These are phyloP conservation scores for Vimba vimba DNA, from an alignment of 2,113 vertebrate species.

Conservation along the genomic window DNA sequence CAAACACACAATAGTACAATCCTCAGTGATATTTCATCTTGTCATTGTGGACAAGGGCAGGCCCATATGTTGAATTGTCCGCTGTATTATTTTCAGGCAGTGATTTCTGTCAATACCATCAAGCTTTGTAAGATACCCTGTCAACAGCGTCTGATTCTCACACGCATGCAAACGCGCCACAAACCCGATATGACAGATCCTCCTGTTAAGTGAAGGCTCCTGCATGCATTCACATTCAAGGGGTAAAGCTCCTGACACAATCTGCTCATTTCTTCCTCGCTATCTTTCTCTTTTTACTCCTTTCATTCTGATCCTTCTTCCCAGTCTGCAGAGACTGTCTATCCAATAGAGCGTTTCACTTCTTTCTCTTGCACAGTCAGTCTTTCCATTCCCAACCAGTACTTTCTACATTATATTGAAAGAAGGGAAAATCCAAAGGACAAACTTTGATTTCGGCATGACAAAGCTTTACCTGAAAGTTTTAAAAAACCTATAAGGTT, in stretches of 20 bases:
- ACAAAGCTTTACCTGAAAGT: background rate
- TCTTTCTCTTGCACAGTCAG: conserved; percentile 16
- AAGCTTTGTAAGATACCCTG: conserved; percentile 35
- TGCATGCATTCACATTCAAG: conserved; percentile 40
- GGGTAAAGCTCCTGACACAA: conserved; percentile 31
- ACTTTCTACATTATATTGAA: background rate
- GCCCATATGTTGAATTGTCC: conserved; percentile 21
- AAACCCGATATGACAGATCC: conserved; percentile 27
- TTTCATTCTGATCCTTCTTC: conserved; percentile 55
- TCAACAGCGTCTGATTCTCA: conserved; percentile 19
- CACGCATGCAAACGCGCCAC: conserved; percentile 4
- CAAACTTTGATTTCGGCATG: background rate
- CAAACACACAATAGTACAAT: background rate
- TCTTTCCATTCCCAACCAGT: background rate
- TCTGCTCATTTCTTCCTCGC: conserved; percentile 25
- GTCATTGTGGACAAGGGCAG: conserved; percentile 47
- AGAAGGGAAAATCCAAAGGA: background rate
- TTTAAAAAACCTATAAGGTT: background rate
- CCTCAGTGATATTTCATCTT: conserved; percentile 34
- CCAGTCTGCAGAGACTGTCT: conserved; percentile 51
- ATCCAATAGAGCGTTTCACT: conserved; percentile 34
- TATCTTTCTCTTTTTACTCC: conserved; percentile 29
- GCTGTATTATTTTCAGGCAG: conserved; percentile 39
- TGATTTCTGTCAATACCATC: conserved; percentile 43
- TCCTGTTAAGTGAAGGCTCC: conserved; percentile 39